Evolutionary conservation across 2,113 vertebrate genomes (phyloP), one percentile per base, ranked within the genome.

Genomic region (Poicephalus meyeri): DNA sequence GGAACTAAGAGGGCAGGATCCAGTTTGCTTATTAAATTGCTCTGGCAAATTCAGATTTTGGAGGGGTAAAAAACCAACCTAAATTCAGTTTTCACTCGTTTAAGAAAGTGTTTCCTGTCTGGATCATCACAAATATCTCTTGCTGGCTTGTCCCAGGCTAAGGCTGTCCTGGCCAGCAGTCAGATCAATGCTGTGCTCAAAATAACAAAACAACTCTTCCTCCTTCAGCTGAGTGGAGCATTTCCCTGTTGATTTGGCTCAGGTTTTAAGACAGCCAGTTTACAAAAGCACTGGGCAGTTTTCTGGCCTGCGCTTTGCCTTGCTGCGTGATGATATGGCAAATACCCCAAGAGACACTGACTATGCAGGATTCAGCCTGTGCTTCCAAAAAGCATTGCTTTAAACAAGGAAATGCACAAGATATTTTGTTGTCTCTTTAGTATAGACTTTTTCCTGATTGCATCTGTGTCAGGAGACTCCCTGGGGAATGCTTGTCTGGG

Each of bases 401-500:
- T 29, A 39, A 72, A 55, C 16, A 58, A 58, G 49, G 52, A 68
- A 72, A 86, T 0, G 7, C 28, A 13, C 19, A 24, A 52, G 66
- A 6, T 69, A 21, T 10, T 87, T 78, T 61, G 65, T 23, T 82
- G 49, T 61, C 41, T 87, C 19, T 84, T 65, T 52, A 37, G 35
- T 31, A 31, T 1, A 76, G 73, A n/a, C 35, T 55, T 88, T 86
- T 81, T 31, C 52, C 31, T 2, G 1, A 37, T 71, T 84, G 17
- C 39, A 50, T 63, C 86, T 92, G 18, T 21, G 12, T 88, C 52
- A 70, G 64, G 70, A 82, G 53, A 16, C 58, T 63, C 85, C 66
- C 49, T 50, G 74, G 60, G 71, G 78, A 73, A 58, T 6, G 37
- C 64, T 70, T 73, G 53, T 53, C 89, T 96, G 93, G 80, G 73